These are phyloP conservation scores for Burhinus bistriatus DNA, from an alignment of 2,113 vertebrate genomes.

Conservation along the genomic window DNA sequence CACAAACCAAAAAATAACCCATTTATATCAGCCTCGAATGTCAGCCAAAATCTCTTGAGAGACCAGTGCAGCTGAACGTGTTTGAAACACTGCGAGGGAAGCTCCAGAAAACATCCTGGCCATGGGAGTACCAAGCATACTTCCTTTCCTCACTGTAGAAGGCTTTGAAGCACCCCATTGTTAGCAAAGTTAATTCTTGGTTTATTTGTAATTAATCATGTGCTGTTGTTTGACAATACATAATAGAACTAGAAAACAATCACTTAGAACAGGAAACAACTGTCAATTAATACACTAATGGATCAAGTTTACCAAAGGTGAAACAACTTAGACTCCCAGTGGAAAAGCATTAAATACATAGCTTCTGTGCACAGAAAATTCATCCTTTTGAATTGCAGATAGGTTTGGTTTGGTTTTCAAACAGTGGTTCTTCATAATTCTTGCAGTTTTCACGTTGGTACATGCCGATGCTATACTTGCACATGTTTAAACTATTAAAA, in stretches of 20 bases:
- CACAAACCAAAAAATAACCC: neutral
- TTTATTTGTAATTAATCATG: conserved; percentile 71
- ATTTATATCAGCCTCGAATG: neutral
- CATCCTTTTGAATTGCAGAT: neutral
- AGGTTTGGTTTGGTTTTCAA: neutral
- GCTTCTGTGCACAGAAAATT: neutral
- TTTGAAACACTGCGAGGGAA: neutral
- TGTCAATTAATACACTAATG: conserved; percentile 71
- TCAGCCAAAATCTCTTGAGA: neutral
- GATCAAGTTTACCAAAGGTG: conserved; percentile 63
- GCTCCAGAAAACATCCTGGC: neutral
- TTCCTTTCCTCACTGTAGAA: neutral
- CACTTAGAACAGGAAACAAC: conserved; percentile 64
- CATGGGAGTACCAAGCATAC: neutral
- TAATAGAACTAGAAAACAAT: conserved; percentile 64
- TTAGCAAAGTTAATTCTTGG: conserved; percentile 36
- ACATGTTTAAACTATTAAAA: too few relatives aligned
- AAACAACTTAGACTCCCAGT: neutral
- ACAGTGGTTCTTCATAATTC: neutral
- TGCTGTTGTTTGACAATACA: conserved; percentile 52
- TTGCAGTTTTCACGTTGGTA: neutral
- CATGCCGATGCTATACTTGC: too few relatives aligned
- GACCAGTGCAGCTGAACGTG: neutral
- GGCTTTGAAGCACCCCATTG: neutral
- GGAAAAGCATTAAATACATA: neutral